These are phyloP conservation scores for Ciona savignyi DNA, from an alignment of 23 tunicate species.

Conservation along the genomic window DNA sequence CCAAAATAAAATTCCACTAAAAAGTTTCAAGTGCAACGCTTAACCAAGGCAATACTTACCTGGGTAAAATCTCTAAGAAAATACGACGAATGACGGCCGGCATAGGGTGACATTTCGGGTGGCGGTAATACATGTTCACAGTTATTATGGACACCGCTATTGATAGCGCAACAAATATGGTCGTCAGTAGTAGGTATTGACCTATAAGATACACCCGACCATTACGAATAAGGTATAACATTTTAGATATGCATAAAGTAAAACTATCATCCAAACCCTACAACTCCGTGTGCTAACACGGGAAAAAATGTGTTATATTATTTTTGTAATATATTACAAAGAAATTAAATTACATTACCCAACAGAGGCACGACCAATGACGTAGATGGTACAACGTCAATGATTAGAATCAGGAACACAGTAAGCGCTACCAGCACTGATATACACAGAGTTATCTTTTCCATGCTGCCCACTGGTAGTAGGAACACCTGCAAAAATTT, in stretches of 20 bases:
- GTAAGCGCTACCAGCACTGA: constrained; percentile 65
- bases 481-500: constrained; percentile 12
- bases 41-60: background rate
- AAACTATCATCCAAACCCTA: no score
- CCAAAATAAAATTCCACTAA: no score
- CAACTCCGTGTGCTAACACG: no score
- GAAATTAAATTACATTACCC: constrained; percentile 42
- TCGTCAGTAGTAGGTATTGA: constrained; percentile 6
- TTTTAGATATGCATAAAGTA: no score
- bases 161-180: background rate
- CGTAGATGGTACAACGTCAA: constrained; percentile 70
- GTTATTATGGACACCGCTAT: background rate
- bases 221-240: no score
- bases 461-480: constrained; percentile 45
- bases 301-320: no score
- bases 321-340: no score
- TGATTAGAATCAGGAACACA: constrained; percentile 61
- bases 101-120: background rate
- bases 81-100: background rate
- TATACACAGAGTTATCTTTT: constrained; percentile 66
- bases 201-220: no score
- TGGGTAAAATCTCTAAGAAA: background rate
- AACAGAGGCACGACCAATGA: constrained; percentile 61
- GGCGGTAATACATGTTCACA: background rate
- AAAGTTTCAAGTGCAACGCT: background rate